Base-by-base conservation (phyloP, 1,140 invertebrate species). In the Drosophila baimaii region DNA sequence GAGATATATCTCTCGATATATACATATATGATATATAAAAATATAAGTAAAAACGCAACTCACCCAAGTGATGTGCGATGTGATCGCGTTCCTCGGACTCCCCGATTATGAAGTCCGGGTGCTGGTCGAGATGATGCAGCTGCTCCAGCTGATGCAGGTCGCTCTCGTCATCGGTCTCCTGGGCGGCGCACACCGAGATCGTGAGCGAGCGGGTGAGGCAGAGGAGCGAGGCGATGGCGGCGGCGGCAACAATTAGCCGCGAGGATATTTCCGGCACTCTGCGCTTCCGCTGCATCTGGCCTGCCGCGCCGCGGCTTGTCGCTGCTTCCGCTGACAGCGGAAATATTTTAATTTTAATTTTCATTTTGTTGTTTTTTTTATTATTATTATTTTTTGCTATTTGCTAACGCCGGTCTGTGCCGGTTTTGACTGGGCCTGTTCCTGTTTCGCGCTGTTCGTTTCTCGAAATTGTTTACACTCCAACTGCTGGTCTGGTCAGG, bases 261-360 rank as follows among this genome's bases (percentile, higher is more conserved):
- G 85, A 84, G 78, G 82, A 90, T 90, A 91, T 88, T 91, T 91
- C 90, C 90, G 90, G 82, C 86, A 88, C 75, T 91, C 90, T 76
- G 76, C 90, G 90, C 59, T 88, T 86, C 80, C 79, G 63, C 89
- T 88, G 85, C 73, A 77, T 79, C 72, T 41, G 72, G 55, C 41
- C 61, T 43, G 62, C 61, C 39, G 62, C 43, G 41, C 46, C 51
- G 62, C 44, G 35, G 61, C 56, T 41, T 54, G 68, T 51, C 56
- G 59, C 47, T 72, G 79, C 77, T 64, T 88, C 80, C 77, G 83
- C 66, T 80, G 84, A 69, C 73, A 89, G 70, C 85, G 84, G 84
- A 89, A 89, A 89, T 84, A 90, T 84, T 84, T 89, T 89, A 84
- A 89, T 80, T 84, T 76, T 83, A 75, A 89, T 89, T 79, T 79